phyloP scores from a whole-genome alignment of 35 echinoderm and acorn worm species.

The Hemicentrotus pulcherrimus region DNA sequence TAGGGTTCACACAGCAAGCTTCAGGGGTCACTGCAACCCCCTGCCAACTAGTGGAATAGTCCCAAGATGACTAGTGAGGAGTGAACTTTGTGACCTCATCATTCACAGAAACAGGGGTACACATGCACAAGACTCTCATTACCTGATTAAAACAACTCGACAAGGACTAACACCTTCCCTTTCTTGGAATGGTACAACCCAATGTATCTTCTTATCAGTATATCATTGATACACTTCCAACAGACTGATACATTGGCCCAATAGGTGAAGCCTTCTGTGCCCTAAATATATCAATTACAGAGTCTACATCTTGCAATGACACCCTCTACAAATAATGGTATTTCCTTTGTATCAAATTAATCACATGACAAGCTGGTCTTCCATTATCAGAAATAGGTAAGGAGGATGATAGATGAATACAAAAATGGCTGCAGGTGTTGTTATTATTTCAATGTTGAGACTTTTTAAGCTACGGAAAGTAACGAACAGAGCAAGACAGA shows the following conservation, averaged over 20 bases:
- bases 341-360: neutral
- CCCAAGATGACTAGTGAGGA: neutral
- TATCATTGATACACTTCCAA: neutral
- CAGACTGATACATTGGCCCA: neutral
- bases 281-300: neutral
- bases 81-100: neutral
- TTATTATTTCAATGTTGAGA: too few relatives aligned
- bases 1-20: neutral
- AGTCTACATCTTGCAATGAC: neutral
- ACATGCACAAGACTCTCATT: neutral
- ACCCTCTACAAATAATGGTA: neutral
- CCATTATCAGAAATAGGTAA: neutral
- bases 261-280: neutral
- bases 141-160: neutral
- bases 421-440: neutral
- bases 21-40: neutral
- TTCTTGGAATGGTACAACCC: neutral
- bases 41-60: neutral
- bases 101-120: neutral
- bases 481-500: too few relatives aligned
- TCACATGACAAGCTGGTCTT: neutral
- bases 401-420: neutral
- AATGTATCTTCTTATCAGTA: neutral
- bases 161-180: neutral
- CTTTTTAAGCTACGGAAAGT: too few relatives aligned